A percentile compares a stretch with the other conserved stretches of the same genome.
Conservation (phyloP, 2,797 vertebrate genomes). For the Pangasius macronema region DNA sequence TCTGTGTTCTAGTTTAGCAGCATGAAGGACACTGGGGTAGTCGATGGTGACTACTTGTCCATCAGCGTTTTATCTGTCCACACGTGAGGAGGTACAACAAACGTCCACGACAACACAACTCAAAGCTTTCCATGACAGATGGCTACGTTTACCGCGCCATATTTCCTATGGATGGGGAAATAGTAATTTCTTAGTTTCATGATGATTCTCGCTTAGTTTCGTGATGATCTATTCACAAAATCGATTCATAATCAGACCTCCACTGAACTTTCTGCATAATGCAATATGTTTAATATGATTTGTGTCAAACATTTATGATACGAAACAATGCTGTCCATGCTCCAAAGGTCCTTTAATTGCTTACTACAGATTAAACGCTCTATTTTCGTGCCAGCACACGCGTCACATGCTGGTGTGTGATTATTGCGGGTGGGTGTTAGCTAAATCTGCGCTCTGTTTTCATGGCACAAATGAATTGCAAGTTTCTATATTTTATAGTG, state of each 20-base stretch:
- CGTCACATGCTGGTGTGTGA: background rate
- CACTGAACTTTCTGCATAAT: too few relatives aligned
- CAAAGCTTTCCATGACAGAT: background rate
- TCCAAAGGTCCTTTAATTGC: background rate
- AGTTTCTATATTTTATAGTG: background rate
- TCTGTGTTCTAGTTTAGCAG: constrained; percentile 7
- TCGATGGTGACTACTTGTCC: background rate
- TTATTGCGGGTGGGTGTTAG: background rate
- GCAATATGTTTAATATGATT: background rate
- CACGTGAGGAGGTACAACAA: background rate
- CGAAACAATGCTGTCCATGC: too few relatives aligned
- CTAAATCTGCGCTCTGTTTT: background rate
- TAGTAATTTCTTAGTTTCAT: background rate
- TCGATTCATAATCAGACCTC: background rate
- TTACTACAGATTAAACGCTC: background rate
- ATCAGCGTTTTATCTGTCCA: background rate
- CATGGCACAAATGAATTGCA: background rate
- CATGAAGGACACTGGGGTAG: background rate
- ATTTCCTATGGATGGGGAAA: background rate
- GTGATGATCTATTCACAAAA: background rate
- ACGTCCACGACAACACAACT: background rate
- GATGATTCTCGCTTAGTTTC: accelerated
- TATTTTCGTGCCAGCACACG: background rate
- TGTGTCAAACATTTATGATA: background rate
- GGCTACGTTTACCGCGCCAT: background rate